A percentile compares a stretch with the other conserved stretches of the same genome.
Evolutionary conservation across 2,888 invertebrate species (phyloP).

Genomic region (Rhopalosiphum nymphaeae): DNA sequence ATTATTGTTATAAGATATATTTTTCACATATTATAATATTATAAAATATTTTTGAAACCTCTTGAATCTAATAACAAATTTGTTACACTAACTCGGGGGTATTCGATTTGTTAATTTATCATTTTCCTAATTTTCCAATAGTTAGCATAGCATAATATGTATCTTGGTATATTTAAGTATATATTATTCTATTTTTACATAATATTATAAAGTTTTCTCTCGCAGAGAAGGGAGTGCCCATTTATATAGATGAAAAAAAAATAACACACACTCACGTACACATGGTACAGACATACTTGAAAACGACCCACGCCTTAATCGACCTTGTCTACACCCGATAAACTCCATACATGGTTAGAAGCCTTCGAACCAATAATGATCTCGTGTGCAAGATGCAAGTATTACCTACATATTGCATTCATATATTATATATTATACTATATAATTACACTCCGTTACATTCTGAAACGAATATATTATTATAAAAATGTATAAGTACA

Average conservation of each 20-base stretch:
- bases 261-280: constrained; percentile 26
- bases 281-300: constrained; percentile 15
- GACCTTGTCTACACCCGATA: constrained; percentile 62
- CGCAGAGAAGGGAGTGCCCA: constrained; percentile 34
- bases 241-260: constrained; percentile 46
- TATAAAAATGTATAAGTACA: neutral
- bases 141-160: neutral
- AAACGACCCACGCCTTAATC: constrained; percentile 60
- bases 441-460: neutral
- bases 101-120: neutral
- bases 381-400: constrained; percentile 53
- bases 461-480: neutral
- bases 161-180: neutral
- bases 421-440: neutral
- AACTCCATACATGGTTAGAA: constrained; percentile 63
- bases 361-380: constrained; percentile 55
- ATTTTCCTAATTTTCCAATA: neutral
- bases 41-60: neutral
- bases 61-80: neutral
- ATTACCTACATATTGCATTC: neutral
- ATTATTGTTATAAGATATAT: neutral
- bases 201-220: constrained; percentile 9
- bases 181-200: constrained; percentile 20
- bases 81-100: neutral
- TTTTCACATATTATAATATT: neutral